A percentile compares a stretch with the other conserved stretches of the same genome.
Conservation (phyloP, 2,797 vertebrate species). For the Avahi laniger region DNA sequence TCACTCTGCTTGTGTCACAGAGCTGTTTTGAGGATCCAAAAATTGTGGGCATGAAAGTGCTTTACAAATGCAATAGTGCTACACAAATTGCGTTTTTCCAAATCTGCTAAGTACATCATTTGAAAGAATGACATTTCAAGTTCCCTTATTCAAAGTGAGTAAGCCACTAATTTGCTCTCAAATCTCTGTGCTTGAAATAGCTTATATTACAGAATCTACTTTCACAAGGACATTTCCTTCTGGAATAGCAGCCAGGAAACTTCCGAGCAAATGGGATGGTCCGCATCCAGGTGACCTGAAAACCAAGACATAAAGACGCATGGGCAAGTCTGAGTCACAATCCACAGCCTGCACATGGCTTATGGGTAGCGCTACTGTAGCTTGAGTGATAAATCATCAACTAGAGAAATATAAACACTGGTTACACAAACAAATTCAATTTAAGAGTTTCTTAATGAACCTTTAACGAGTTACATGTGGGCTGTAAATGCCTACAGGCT, state of each 20-base stretch:
- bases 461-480: conserved; percentile 73
- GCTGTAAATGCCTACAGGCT: conserved; percentile 25
- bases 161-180: conserved; percentile 59
- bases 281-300: conserved; percentile 51
- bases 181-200: conserved; percentile 46
- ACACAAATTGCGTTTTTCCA: background rate
- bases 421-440: conserved; percentile 68
- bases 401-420: conserved; percentile 68
- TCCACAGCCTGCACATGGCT: background rate
- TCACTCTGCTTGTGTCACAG: background rate
- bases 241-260: conserved; percentile 67
- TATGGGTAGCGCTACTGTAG: conserved; percentile 47
- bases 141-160: conserved; percentile 27
- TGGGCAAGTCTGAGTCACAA: background rate
- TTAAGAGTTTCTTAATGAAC: conserved; percentile 68
- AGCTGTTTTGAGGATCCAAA: background rate
- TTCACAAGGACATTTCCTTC: conserved; percentile 68
- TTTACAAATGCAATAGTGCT: background rate
- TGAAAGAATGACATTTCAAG: conserved; percentile 8
- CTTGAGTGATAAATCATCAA: conserved; percentile 70
- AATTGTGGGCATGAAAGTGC: background rate
- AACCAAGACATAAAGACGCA: background rate
- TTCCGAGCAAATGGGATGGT: conserved; percentile 32
- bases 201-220: conserved; percentile 47
- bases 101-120: conserved; percentile 49